Base-by-base conservation (phyloP, 1,140 invertebrate genomes). In the Drosophila parvula region DNA sequence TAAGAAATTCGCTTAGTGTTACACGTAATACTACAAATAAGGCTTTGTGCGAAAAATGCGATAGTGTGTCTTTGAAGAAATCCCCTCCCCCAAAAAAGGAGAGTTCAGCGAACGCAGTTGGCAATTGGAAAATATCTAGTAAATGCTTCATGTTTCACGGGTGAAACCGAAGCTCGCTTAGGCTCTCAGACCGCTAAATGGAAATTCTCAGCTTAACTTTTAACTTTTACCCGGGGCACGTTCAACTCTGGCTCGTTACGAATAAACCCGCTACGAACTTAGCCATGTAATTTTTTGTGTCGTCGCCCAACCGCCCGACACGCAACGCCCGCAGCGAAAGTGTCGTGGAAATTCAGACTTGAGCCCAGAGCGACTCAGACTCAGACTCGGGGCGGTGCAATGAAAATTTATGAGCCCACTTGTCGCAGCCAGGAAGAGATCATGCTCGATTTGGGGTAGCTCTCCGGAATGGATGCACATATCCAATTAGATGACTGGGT, bases 181-280 rank as follows among this genome's bases (percentile, higher is more conserved):
- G 50, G 43, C 68, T 47, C 68, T 47, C 16, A 44, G 38, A 22
- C 47, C 22, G 55, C 67, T 59, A 34, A 75, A 68, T 68, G 50
- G 47, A 60, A 86, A 86, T 88, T 86, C 81, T 83, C 79, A 71
- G 60, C 71, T 64, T 40, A 75, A 74, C 59, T 61, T 45, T 81
- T 51, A 84, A 80, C 81, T 85, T 85, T 86, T 85, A 86, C 79
- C 79, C 82, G 61, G 38, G 63, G 81, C 83, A 76, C 75, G 83
- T 70, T 74, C 78, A 64, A 53, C 53, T 75, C 57, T 59, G 55
- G 22, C 50, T 62, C 50, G 51, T 48, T 55, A 44, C 48, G 30
- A 53, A 53, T 53, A 22, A 22, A 36, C 50, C 50, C 32, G 50
- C 50, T 36, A 53, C 50, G 32, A 53, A 53, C 50, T 53, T 53